A percentile compares a stretch with the other conserved stretches of the same genome.
phyloP scores from a whole-genome alignment of 2,888 invertebrate species.

The Allacma fusca region DNA sequence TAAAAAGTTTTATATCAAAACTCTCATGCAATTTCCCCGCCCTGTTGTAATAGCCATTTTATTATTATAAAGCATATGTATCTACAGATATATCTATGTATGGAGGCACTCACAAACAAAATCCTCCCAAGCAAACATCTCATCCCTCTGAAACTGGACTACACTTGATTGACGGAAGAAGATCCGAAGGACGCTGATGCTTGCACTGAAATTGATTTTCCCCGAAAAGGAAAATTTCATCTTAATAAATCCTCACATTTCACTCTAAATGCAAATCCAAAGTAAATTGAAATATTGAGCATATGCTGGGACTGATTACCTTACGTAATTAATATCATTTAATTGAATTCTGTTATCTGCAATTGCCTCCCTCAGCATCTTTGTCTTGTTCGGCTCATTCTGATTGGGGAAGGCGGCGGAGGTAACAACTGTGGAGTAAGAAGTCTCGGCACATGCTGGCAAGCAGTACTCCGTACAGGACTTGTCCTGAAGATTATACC shows the following conservation, averaged over 20 bases:
- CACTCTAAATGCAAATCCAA: no score
- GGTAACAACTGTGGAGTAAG: slow-evolving; percentile 55
- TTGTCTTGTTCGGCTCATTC: slow-evolving; percentile 57
- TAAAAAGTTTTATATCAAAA: no score
- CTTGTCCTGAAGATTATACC: slow-evolving; percentile 37
- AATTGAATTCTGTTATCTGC: slow-evolving; percentile 51
- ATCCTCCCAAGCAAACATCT: slow-evolving; percentile 60
- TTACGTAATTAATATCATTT: slow-evolving; percentile 58
- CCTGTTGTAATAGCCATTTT: no score
- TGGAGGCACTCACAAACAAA: slow-evolving; percentile 58
- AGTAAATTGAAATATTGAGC: no score
- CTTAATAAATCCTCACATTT: no score
- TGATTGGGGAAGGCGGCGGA: slow-evolving; percentile 59
- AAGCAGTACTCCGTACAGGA: slow-evolving; percentile 49
- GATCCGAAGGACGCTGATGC: slow-evolving; percentile 56
- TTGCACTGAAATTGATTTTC: slow-evolving; percentile 47
- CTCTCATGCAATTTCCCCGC: no score
- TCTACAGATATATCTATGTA: no score
- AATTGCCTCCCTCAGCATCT: slow-evolving; percentile 59
- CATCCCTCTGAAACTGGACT: slow-evolving; percentile 60
- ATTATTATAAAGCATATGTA: no score
- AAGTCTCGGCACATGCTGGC: slow-evolving; percentile 60
- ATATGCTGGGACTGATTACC: no score
- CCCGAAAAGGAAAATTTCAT: background rate
- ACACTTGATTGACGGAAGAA: slow-evolving; percentile 59